Percentiles rank a stretch among this genome's conserved stretches.
These are phyloP conservation scores for Pollenia angustigena DNA, from an alignment of 2,888 invertebrate genomes.

Conservation along the genomic window DNA sequence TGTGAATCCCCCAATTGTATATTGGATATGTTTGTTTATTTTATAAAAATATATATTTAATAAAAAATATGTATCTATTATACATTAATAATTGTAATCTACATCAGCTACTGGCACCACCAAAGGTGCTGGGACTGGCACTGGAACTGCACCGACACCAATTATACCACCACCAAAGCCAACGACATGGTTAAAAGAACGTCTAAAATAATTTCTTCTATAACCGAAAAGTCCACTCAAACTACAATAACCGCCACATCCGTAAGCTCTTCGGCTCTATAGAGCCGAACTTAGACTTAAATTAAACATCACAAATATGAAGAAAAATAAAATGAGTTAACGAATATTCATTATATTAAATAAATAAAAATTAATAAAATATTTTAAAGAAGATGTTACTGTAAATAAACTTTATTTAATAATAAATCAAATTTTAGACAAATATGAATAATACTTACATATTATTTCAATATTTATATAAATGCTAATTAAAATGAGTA, in stretches of 20 bases:
- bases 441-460: not conserved
- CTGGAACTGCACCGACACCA: not conserved
- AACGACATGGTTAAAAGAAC: not conserved
- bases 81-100: slow-evolving; percentile 26
- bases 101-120: not conserved
- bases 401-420: not conserved
- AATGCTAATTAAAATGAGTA: slow-evolving; percentile 3
- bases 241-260: not conserved
- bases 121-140: slow-evolving; percentile 14
- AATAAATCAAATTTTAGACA: not conserved
- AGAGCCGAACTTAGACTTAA: not conserved
- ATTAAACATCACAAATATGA: not conserved
- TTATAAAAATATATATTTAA: no score
- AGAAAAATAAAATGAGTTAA: not conserved
- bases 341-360: slow-evolving; percentile 2
- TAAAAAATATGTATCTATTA: no score
- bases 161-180: slow-evolving; percentile 22
- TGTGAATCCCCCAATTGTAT: no score
- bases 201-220: not conserved
- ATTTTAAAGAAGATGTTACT: slow-evolving; percentile 5
- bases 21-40: no score
- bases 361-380: not conserved
- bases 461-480: not conserved
- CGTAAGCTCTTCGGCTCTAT: not conserved
- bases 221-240: not conserved